Conservation (phyloP, 2,888 invertebrate species). For the Pediacus dermestoides region DNA sequence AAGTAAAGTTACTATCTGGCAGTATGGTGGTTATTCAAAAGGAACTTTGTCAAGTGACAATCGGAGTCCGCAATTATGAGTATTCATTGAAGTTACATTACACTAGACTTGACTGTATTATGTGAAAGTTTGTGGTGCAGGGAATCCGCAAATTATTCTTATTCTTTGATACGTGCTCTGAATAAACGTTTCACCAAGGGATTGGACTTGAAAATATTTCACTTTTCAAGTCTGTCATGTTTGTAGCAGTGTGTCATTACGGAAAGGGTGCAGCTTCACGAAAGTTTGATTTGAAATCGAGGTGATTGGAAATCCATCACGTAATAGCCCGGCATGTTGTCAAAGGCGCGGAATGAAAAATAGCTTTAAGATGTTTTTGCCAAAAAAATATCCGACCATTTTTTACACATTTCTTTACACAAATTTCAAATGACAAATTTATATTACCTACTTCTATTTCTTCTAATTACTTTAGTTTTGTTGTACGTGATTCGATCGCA, state of each 20-base stretch:
- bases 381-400: conserved; percentile 25
- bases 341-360: conserved; percentile 41
- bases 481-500: too few species aligned
- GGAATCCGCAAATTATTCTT: conserved; percentile 34
- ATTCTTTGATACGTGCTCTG: conserved; percentile 35
- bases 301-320: conserved; percentile 46
- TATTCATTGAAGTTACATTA: conserved; percentile 31
- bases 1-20: too few species aligned
- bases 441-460: too few species aligned
- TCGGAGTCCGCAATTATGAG: conserved; percentile 33
- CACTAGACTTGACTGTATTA: conserved; percentile 24
- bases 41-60: conserved; percentile 18
- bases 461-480: too few species aligned
- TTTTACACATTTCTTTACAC: conserved; percentile 14
- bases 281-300: conserved; percentile 43
- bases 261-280: conserved; percentile 33
- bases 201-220: conserved; percentile 30
- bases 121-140: conserved; percentile 22
- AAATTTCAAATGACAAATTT: too few species aligned
- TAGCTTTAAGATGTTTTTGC: conserved; percentile 32
- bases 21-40: too few species aligned
- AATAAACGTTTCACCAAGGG: conserved; percentile 33
- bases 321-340: conserved; percentile 39
- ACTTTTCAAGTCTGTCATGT: conserved; percentile 32
- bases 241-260: conserved; percentile 35